Evolutionary conservation across 2,888 invertebrate species (phyloP), one percentile per base, ranked within the genome.

Genomic region (Eurytoma californica): DNA sequence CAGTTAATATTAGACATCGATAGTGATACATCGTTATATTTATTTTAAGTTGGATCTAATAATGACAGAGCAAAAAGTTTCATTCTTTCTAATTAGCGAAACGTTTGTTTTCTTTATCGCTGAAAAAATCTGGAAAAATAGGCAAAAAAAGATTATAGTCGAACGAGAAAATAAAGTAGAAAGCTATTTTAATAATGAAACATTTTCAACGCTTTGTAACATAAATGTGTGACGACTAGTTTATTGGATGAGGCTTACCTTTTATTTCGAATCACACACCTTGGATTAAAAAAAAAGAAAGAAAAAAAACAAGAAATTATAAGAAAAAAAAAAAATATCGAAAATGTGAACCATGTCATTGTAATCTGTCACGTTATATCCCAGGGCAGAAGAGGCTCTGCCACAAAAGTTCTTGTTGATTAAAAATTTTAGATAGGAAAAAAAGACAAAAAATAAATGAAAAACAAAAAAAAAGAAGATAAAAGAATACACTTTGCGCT

Each of bases 321-420:
- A 24, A 24, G 24, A 24, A 24, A 24, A 24, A 47, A 73, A 47
- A 30, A 63, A 47, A 63, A 18, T 65, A 49, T n/a, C 49, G 16
- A 70, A 77, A 20, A 20, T 77, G 16, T 63, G 65, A 39, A 39
- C 7, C 39, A 47, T 58, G 66, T 47, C 18, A 49, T 55, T 18
- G 63, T 68, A 70, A 80, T 75, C 20, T 14, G 72, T 78, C 79
- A 72, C 67, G 69, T 74, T 73, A 55, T 75, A 79, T 68, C 72
- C 75, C 65, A 75, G 65, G 69, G 72, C 53, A 75, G 61, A 70
- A 66, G 57, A 79, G 39, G 9, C 9, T 49, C 66, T 60, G 28
- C 18, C 55, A 69, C 79, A 80, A 82, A 82, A 80, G 79, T 76
- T 80, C 79, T 82, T 80, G 78, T 80, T 76, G 79, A 55, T 77